phyloP scores from a whole-genome alignment of 2,888 invertebrate genomes.

The Drosophila paramelanica region DNA sequence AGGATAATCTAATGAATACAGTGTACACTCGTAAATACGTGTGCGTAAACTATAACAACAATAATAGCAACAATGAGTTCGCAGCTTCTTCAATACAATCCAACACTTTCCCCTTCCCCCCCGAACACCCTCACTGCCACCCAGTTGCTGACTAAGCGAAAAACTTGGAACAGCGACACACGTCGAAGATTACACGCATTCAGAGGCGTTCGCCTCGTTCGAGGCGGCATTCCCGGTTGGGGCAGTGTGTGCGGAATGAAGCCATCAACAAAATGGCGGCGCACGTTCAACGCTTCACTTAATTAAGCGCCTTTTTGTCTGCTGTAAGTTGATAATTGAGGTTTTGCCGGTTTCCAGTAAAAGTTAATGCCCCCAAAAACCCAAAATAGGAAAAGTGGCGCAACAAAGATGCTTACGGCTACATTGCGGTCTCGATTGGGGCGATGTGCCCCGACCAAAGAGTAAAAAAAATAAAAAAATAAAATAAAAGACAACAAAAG shows the following conservation, averaged over 20 bases:
- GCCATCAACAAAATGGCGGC: slow-evolving; percentile 56
- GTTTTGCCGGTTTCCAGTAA: slow-evolving; percentile 68
- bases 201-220: slow-evolving; percentile 16
- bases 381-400: slow-evolving; percentile 62
- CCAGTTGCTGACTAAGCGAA: slow-evolving; percentile 50
- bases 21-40: slow-evolving; percentile 11
- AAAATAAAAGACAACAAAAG: slow-evolving; percentile 3
- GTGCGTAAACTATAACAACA: slow-evolving; percentile 31
- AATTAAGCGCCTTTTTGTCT: slow-evolving; percentile 78
- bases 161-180: slow-evolving; percentile 52
- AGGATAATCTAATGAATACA: slow-evolving; percentile 14
- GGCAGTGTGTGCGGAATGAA: not conserved
- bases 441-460: not conserved
- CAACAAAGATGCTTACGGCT: slow-evolving; percentile 54
- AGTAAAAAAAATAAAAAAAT: slow-evolving; percentile 3
- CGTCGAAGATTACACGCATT: slow-evolving; percentile 47
- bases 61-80: slow-evolving; percentile 34
- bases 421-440: not conserved
- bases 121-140: slow-evolving; percentile 1
- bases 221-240: not conserved
- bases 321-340: slow-evolving; percentile 78
- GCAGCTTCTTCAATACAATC: not conserved
- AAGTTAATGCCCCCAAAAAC: slow-evolving; percentile 66
- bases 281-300: slow-evolving; percentile 74
- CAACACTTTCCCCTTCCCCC: too few relatives aligned